Evolutionary conservation across 2,888 invertebrate genomes (phyloP).

Genomic region (Baronia brevicornis): DNA sequence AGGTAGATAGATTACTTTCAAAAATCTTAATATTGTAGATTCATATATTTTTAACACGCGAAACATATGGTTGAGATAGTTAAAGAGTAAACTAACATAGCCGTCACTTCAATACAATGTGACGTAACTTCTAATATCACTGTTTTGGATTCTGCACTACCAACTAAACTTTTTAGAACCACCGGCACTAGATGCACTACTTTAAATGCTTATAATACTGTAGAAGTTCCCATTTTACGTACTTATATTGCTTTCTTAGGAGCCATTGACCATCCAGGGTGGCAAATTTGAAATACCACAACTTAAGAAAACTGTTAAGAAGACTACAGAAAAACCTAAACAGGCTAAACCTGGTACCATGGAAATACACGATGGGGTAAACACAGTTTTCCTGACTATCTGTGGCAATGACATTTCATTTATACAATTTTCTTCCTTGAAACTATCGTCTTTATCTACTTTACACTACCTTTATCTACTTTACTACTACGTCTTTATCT

Average conservation of each 20-base stretch:
- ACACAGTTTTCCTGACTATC: slow-evolving; percentile 23
- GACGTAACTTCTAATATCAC: slow-evolving; percentile 29
- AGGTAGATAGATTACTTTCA: slow-evolving; percentile 56
- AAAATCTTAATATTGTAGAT: too few species aligned
- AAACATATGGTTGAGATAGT: slow-evolving; percentile 45
- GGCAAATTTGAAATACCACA: slow-evolving; percentile 68
- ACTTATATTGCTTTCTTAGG: slow-evolving; percentile 59
- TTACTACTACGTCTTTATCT: slow-evolving; percentile 8
- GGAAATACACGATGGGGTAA: slow-evolving; percentile 52
- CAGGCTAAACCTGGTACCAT: slow-evolving; percentile 39
- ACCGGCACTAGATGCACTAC: slow-evolving; percentile 38
- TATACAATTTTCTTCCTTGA: slow-evolving; percentile 19
- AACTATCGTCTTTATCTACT: slow-evolving; percentile 13
- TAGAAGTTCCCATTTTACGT: slow-evolving; percentile 39
- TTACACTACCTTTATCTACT: slow-evolving; percentile 16
- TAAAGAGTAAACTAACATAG: slow-evolving; percentile 31
- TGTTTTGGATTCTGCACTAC: slow-evolving; percentile 34
- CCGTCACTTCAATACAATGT: slow-evolving; percentile 32
- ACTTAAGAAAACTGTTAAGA: slow-evolving; percentile 66
- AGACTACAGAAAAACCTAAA: slow-evolving; percentile 53
- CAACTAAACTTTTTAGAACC: slow-evolving; percentile 40
- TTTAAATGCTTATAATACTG: slow-evolving; percentile 34
- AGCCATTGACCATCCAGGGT: slow-evolving; percentile 58
- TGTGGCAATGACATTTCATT: slow-evolving; percentile 17
- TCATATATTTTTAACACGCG: slow-evolving; percentile 1